These are phyloP conservation scores for Chrysomallon squamiferum DNA, from an alignment of 1,140 invertebrate species.

Conservation along the genomic window DNA sequence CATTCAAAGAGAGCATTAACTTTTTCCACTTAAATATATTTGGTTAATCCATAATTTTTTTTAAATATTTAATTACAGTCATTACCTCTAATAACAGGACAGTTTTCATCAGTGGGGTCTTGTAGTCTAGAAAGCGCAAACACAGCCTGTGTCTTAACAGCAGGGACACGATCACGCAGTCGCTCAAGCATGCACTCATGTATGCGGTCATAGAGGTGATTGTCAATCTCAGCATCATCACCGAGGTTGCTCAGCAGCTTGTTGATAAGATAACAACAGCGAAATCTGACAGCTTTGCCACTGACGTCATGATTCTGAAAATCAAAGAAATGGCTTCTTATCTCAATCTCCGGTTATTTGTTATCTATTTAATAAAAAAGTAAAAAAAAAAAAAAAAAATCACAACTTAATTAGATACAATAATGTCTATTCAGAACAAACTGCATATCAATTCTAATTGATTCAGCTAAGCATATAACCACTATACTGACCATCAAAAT, in stretches of 20 bases:
- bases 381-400: no score
- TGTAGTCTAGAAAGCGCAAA: conserved; percentile 81
- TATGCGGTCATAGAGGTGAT: conserved; percentile 77
- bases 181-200: conserved; percentile 74
- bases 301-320: conserved; percentile 69
- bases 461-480: background rate
- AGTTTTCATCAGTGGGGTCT: conserved; percentile 77
- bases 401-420: background rate
- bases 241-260: conserved; percentile 76
- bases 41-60: no score
- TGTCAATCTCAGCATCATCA: conserved; percentile 78
- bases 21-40: no score
- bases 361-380: background rate
- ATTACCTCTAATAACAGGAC: conserved; percentile 75
- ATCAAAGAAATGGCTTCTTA: conserved; percentile 4
- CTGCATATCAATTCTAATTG: background rate
- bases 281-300: conserved; percentile 72
- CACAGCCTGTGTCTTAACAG: conserved; percentile 80
- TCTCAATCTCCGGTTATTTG: background rate
- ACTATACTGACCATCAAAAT: background rate
- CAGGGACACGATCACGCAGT: conserved; percentile 74
- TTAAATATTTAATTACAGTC: no score
- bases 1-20: no score
- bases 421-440: background rate
- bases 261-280: conserved; percentile 79